These are phyloP conservation scores for Heliothis subflexa DNA, from an alignment of 1,140 invertebrate species.

Conservation along the genomic window DNA sequence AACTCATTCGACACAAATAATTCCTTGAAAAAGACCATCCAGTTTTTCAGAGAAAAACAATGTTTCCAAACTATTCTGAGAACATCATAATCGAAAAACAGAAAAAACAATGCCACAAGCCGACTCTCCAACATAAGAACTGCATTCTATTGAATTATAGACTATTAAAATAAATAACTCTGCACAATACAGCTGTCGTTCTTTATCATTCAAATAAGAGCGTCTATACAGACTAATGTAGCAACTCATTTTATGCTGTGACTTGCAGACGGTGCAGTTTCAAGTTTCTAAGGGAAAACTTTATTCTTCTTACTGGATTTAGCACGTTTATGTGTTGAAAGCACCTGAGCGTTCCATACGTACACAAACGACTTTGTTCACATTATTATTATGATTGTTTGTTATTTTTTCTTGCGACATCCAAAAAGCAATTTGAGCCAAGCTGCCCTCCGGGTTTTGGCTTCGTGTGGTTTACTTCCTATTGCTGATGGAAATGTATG, in stretches of 20 bases:
- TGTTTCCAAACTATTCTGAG: too few species aligned
- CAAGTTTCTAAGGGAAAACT: conserved; percentile 26
- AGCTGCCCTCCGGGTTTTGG: conserved; percentile 30
- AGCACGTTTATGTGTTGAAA: conserved; percentile 55
- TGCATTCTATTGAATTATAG: not conserved
- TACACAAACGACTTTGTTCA: conserved; percentile 37
- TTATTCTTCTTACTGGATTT: conserved; percentile 52
- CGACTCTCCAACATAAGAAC: too few species aligned
- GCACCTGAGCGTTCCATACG: conserved; percentile 53
- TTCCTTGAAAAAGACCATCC: too few species aligned
- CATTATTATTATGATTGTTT: conserved; percentile 54
- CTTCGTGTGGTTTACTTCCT: conserved; percentile 12
- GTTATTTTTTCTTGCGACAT: conserved; percentile 20
- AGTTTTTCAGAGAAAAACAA: too few species aligned
- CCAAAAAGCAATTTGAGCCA: conserved; percentile 19
- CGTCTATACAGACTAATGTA: not conserved
- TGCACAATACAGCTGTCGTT: conserved; percentile 11
- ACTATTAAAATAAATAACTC: not conserved
- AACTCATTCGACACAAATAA: too few species aligned
- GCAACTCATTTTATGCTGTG: conserved; percentile 27
- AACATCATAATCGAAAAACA: too few species aligned
- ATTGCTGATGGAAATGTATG: conserved; percentile 28
- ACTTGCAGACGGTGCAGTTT: conserved; percentile 16
- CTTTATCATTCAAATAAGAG: conserved; percentile 27
- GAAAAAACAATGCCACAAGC: too few species aligned